Base-by-base conservation (phyloP, 1,140 invertebrate genomes). In the Drosophila truncata region DNA sequence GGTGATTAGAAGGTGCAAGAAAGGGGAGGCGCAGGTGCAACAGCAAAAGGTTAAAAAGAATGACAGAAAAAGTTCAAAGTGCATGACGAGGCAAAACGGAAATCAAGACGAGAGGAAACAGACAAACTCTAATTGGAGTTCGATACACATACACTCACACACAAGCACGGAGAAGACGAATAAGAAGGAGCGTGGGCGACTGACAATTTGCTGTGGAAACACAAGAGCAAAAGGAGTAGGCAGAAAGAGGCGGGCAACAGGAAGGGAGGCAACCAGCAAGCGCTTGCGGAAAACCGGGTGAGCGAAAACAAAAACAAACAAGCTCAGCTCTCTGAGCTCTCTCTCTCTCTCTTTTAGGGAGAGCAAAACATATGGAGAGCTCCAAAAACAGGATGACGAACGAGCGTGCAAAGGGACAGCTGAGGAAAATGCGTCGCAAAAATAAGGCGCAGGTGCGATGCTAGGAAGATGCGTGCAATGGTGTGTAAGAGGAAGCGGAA, bases 391-490 rank as follows among this genome's bases (percentile, higher is more conserved):
- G 69, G 78, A 73, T 75, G 82, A 60, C 82, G 79, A 86, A 87
- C 66, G 71, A 82, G 55, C 47, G 47, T 60, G 66, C 64, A 39
- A 70, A 87, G 60, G 58, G 47, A 57, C 58, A 75, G 80, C 44
- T 42, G 13, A 71, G 50, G 76, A 87, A 86, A 86, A 82, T 86
- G 83, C 83, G 83, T 80, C 83, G 83, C 83, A 83, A 83, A 82
- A 77, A 87, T 62, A 86, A 63, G 77, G 82, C 82, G 82, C 82
- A 86, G 83, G 82, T 86, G 82, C 79, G 60, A 66, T 82, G 79
- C 70, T 71, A 47, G 64, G 74, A 75, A n/a, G 59, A 29, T 41
- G 52, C 52, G 33, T 55, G 52, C 20, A 16, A 41, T 20, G 44
- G 33, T 20, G 18, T 65, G 23, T 41, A 23, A 25, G 20, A 37